phyloP scores from a whole-genome alignment of 2,113 vertebrate genomes.

The Festucalex cinctus region DNA sequence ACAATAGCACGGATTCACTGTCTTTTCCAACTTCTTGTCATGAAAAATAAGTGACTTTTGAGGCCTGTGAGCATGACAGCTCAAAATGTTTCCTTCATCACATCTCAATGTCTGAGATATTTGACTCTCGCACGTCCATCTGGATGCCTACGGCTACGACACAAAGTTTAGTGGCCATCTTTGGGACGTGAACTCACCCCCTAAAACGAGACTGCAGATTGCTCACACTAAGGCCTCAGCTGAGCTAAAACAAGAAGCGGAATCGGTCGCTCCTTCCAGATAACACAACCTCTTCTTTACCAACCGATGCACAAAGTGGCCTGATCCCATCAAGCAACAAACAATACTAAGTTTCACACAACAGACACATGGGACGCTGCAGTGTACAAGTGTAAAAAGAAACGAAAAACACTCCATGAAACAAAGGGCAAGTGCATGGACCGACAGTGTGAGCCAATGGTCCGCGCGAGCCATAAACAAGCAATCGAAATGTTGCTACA shows the following conservation, averaged over 20 bases:
- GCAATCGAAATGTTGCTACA: not conserved
- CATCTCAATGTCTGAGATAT: not conserved
- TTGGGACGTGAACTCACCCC: not conserved
- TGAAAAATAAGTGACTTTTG: slow-evolving; percentile 23
- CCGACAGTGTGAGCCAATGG: slow-evolving; percentile 23
- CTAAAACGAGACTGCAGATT: not conserved
- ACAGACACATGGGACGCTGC: not conserved
- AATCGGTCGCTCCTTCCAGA: not conserved
- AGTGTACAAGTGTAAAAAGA: too few species aligned
- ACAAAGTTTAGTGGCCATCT: not conserved
- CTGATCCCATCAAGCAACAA: accelerated
- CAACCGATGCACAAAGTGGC: not conserved
- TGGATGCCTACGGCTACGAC: not conserved
- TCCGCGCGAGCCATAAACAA: not conserved
- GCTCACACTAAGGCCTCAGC: slow-evolving; percentile 31
- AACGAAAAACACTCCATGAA: slow-evolving; percentile 9
- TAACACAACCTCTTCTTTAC: not conserved
- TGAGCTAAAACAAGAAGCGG: not conserved
- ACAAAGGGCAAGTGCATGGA: slow-evolving; percentile 47
- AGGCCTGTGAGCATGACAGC: slow-evolving; percentile 28
- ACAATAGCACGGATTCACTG: not conserved
- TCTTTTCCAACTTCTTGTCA: slow-evolving; percentile 12
- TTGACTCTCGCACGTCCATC: not conserved
- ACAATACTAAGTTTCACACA: not conserved
- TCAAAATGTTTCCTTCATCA: not conserved